These are phyloP conservation scores for Ctenochaetus hawaiiensis DNA, from an alignment of 2,797 vertebrate species.

Conservation along the genomic window DNA sequence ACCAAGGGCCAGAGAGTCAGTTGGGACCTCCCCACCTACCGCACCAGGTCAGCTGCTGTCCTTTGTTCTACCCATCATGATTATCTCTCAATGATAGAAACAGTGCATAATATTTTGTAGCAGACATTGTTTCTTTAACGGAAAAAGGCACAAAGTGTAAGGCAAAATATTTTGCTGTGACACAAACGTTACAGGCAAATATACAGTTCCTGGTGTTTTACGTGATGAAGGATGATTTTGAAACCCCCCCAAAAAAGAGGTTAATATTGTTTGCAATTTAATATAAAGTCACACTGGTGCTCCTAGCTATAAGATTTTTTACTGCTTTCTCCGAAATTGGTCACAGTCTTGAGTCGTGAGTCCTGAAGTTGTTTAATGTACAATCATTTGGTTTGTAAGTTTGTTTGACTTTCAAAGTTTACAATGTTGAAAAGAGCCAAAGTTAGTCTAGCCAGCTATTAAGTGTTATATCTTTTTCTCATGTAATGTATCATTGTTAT, in stretches of 20 bases:
- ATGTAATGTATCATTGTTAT: not conserved
- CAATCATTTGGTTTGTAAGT: not conserved
- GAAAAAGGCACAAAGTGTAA: too few relatives aligned
- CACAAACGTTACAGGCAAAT: too few relatives aligned
- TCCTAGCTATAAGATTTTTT: too few relatives aligned
- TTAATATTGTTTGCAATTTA: too few relatives aligned
- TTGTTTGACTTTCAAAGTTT: not conserved
- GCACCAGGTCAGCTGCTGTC: slow-evolving; percentile 89
- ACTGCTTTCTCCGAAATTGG: too few relatives aligned
- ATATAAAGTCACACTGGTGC: too few relatives aligned
- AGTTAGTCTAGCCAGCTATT: not conserved
- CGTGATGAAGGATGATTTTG: not conserved
- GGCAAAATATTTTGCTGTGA: too few relatives aligned
- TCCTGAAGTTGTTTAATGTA: too few relatives aligned
- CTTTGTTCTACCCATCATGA: not conserved
- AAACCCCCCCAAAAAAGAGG: too few relatives aligned
- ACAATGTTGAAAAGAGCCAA: not conserved
- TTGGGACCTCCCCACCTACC: slow-evolving; percentile 93
- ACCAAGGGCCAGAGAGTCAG: slow-evolving; percentile 92
- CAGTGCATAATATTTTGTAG: not conserved
- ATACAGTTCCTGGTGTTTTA: not conserved
- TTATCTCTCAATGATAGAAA: not conserved
- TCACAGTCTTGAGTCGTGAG: too few relatives aligned
- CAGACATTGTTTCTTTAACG: too few relatives aligned
- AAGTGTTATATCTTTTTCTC: slow-evolving; percentile 9